phyloP scores from a whole-genome alignment of 2,888 invertebrate genomes.

The Drosophila vallismaia region DNA sequence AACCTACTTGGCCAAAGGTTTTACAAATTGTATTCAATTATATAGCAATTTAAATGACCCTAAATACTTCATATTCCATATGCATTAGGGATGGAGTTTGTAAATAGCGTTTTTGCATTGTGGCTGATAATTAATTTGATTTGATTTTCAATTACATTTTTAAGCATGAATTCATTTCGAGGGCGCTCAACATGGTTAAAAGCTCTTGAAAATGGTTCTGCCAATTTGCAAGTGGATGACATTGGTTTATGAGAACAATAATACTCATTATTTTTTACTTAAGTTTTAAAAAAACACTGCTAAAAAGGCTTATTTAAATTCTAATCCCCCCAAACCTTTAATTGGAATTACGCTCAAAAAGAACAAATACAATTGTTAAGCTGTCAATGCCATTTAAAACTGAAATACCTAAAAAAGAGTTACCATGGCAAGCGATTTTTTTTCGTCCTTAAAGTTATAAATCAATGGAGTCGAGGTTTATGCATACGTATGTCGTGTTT shows the following conservation, averaged over 20 bases:
- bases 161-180: conserved; percentile 38
- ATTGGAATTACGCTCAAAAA: conserved; percentile 2
- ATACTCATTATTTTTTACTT: neutral
- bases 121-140: conserved; percentile 59
- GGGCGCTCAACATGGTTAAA: conserved; percentile 18
- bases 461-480: conserved; percentile 52
- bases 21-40: conserved; percentile 54
- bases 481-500: conserved; percentile 62
- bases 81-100: conserved; percentile 34
- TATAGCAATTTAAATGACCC: conserved; percentile 33
- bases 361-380: conserved; percentile 34
- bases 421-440: conserved; percentile 9
- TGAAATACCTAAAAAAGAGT: conserved; percentile 7
- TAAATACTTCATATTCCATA: conserved; percentile 12
- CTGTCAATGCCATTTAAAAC: conserved; percentile 16
- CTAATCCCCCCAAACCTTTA: conserved; percentile 4
- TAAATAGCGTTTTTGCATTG: conserved; percentile 21
- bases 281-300: neutral
- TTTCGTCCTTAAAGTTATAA: conserved; percentile 62
- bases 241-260: neutral
- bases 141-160: conserved; percentile 47
- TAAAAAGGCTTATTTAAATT: neutral
- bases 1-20: conserved; percentile 26
- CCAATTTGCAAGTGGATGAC: conserved; percentile 9
- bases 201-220: neutral